Percentiles rank a stretch among this genome's conserved stretches.
Evolutionary conservation across 2,797 vertebrate genomes (phyloP).

Genomic region (Falco peregrinus): DNA sequence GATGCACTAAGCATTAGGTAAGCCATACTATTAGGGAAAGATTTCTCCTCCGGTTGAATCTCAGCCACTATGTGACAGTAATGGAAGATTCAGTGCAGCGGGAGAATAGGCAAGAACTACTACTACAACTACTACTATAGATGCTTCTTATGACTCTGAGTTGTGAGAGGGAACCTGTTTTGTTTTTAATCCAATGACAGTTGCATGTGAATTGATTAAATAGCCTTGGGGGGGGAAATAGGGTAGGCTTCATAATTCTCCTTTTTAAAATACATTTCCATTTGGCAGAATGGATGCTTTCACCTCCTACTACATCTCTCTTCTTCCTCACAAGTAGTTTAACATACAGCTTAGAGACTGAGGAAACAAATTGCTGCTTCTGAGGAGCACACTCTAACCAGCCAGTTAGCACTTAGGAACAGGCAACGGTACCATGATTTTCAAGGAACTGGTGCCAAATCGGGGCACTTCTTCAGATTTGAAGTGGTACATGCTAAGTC

Average conservation of each 20-base stretch:
- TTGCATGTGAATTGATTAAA: background rate
- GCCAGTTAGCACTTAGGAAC: background rate
- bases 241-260: background rate
- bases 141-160: background rate
- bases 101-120: background rate
- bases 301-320: background rate
- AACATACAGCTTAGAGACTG: background rate
- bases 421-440: background rate
- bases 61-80: accelerated
- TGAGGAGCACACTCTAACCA: background rate
- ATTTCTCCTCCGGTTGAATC: background rate
- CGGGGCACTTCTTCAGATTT: background rate
- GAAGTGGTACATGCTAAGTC: background rate
- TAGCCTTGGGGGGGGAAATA: background rate
- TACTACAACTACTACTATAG: background rate
- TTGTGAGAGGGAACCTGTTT: background rate
- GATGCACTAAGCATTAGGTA: background rate
- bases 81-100: background rate
- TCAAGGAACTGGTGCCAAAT: background rate
- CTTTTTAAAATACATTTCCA: background rate
- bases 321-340: background rate
- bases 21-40: background rate
- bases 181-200: background rate
- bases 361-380: background rate
- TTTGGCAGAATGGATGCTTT: background rate